Percentiles rank a stretch among this genome's conserved stretches.
Evolutionary conservation across 2,113 vertebrate species (phyloP).

Genomic region (Cyprinodon tularosa): DNA sequence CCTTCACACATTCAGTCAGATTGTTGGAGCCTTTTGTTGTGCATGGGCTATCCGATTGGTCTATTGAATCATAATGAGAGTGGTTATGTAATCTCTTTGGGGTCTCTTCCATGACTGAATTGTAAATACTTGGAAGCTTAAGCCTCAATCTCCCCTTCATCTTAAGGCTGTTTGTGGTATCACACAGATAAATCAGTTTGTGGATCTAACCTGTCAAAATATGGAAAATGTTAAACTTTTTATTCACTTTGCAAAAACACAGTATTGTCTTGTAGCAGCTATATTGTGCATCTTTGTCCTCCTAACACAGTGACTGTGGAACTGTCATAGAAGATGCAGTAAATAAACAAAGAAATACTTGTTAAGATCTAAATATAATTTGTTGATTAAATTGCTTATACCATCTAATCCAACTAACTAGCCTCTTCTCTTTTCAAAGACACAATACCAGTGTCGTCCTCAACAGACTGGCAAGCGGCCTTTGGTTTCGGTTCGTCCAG

Average conservation of each 20-base stretch:
- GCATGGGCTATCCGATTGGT: too few relatives aligned
- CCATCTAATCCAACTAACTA: background rate
- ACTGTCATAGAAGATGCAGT: background rate
- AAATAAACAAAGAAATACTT: background rate
- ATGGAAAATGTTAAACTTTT: background rate
- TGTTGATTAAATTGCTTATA: background rate
- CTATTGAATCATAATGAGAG: too few relatives aligned
- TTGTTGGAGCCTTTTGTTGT: too few relatives aligned
- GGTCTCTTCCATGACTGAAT: too few relatives aligned
- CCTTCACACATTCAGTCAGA: too few relatives aligned
- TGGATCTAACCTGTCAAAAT: background rate
- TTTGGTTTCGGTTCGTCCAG: constrained; percentile 98
- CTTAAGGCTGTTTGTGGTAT: too few relatives aligned
- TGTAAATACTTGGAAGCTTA: too few relatives aligned
- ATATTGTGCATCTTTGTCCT: background rate
- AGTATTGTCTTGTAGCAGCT: background rate
- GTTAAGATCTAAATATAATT: background rate
- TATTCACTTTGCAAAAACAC: background rate
- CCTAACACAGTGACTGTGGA: background rate
- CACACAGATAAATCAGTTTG: background rate
- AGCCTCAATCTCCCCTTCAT: too few relatives aligned
- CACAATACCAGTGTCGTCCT: constrained; percentile 98
- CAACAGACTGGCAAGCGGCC: constrained; percentile 99
- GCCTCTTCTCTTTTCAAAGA: constrained; percentile 75
- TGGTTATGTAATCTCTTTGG: too few relatives aligned